Evolutionary conservation across 2,888 invertebrate species (phyloP).

Genomic region (Pachycephus smyrnensis): DNA sequence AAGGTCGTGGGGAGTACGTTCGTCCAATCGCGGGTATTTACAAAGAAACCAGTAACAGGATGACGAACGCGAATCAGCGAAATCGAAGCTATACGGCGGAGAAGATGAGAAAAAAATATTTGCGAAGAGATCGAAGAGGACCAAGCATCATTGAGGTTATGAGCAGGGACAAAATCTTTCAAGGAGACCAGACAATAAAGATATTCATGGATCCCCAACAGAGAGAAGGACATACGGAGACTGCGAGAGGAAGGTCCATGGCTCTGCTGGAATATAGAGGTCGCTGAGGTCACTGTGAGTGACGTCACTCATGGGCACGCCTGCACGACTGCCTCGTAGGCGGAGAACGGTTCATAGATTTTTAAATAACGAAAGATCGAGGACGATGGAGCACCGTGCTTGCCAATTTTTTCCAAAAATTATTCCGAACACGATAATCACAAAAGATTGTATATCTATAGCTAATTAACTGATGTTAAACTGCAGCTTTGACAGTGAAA

Average conservation of each 20-base stretch:
- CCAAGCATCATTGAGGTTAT: not conserved
- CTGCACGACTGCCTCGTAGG: slow-evolving; percentile 25
- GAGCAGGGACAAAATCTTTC: not conserved
- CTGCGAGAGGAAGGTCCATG: slow-evolving; percentile 19
- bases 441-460: not conserved
- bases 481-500: not conserved
- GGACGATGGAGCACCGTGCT: not conserved
- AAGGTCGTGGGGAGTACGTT: not conserved
- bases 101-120: not conserved
- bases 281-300: slow-evolving; percentile 36
- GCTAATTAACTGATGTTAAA: not conserved
- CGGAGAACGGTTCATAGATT: slow-evolving; percentile 19
- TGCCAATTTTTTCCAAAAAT: not conserved
- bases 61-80: not conserved
- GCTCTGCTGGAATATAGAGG: slow-evolving; percentile 27
- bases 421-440: not conserved
- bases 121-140: not conserved
- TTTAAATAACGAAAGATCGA: slow-evolving; percentile 12
- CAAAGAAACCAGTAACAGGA: not conserved
- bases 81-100: not conserved
- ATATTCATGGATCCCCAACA: not conserved
- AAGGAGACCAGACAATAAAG: not conserved
- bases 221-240: not conserved
- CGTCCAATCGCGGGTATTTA: not conserved
- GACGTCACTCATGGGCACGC: slow-evolving; percentile 36